Percentiles rank a stretch among this genome's conserved stretches.
Evolutionary conservation across 2,888 invertebrate species (phyloP).

Genomic region (Scaptomyza parva): DNA sequence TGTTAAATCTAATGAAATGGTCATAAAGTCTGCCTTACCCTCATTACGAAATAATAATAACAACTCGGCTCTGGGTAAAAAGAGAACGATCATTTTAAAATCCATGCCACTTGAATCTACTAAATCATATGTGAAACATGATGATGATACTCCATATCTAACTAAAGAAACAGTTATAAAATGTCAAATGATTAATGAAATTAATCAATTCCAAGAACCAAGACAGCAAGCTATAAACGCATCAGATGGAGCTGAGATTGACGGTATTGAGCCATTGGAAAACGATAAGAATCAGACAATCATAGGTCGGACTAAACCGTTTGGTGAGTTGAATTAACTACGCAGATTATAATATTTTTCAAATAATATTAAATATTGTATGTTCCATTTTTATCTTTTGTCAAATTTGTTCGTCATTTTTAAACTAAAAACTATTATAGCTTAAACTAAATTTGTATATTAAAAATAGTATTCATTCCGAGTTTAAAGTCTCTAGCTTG

Average conservation of each 20-base stretch:
- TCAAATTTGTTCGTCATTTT: not conserved
- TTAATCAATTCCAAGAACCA: constrained; percentile 40
- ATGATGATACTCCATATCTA: constrained; percentile 83
- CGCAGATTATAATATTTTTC: not conserved
- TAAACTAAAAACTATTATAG: no score
- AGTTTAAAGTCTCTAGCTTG: not conserved
- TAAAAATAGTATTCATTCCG: no score
- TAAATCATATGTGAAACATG: constrained; percentile 65
- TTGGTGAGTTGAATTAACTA: constrained; percentile 44
- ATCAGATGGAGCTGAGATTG: constrained; percentile 24
- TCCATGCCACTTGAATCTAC: constrained; percentile 82
- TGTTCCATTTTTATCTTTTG: not conserved
- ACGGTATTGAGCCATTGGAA: constrained; percentile 22
- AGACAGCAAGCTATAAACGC: constrained; percentile 23
- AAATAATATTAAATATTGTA: not conserved
- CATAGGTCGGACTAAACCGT: constrained; percentile 45
- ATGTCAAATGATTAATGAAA: constrained; percentile 75
- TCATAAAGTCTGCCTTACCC: constrained; percentile 3
- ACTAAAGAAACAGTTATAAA: constrained; percentile 86
- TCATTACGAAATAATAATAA: constrained; percentile 7
- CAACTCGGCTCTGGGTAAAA: constrained; percentile 49
- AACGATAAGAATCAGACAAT: constrained; percentile 31
- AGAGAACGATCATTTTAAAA: constrained; percentile 76
- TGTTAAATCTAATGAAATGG: constrained; percentile 27
- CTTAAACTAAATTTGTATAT: no score